Percentiles rank a stretch among this genome's conserved stretches.
Conservation (phyloP, 2,888 invertebrate species). For the Itoplectis maculator region DNA sequence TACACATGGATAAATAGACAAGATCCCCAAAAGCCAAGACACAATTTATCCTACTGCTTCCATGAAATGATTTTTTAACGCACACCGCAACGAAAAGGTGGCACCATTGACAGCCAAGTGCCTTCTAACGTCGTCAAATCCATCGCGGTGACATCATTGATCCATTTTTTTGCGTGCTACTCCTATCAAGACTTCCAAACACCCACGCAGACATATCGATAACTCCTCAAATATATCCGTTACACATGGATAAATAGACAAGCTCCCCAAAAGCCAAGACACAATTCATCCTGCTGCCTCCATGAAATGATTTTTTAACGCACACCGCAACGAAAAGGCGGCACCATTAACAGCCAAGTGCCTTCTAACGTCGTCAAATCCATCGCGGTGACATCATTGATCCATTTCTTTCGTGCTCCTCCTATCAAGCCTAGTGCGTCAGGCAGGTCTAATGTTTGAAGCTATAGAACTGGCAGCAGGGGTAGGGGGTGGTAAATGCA, state of each 20-base stretch:
- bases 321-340: background rate
- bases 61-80: background rate
- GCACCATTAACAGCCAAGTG: constrained; percentile 51
- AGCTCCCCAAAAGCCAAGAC: too few relatives aligned
- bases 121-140: too few relatives aligned
- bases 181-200: too few relatives aligned
- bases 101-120: constrained; percentile 45
- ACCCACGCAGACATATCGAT: too few relatives aligned
- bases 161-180: too few relatives aligned
- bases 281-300: background rate
- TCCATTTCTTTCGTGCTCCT: too few relatives aligned
- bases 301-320: background rate
- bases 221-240: too few relatives aligned
- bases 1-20: background rate
- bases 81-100: background rate
- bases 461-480: too few relatives aligned
- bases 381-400: too few relatives aligned
- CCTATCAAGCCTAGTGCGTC: constrained; percentile 18
- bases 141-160: too few relatives aligned
- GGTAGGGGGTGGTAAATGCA: background rate
- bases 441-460: background rate
- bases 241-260: too few relatives aligned
- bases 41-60: background rate
- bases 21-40: background rate
- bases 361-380: too few relatives aligned